Evolutionary conservation across 2,797 vertebrate genomes (phyloP).

Genomic region (Pseudopleuronectes americanus): DNA sequence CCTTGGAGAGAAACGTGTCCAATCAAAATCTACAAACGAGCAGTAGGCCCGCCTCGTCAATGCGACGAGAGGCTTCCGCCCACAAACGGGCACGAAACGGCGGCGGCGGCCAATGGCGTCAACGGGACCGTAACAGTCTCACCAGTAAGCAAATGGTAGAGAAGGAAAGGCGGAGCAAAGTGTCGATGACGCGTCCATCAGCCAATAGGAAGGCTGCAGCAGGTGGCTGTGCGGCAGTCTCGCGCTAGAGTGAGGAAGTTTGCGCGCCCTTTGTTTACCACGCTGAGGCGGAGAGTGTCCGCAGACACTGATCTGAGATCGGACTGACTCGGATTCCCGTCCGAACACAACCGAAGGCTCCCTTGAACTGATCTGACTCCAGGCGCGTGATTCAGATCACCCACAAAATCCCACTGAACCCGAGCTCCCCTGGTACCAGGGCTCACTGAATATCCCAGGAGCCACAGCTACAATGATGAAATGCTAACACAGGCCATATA

Average conservation of each 20-base stretch:
- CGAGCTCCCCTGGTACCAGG: background rate
- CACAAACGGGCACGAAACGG: conserved; percentile 58
- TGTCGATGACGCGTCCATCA: conserved; percentile 13
- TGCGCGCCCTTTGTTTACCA: conserved; percentile 84
- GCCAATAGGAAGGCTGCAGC: conserved; percentile 69
- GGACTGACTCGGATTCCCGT: conserved; percentile 24
- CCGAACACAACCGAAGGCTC: background rate
- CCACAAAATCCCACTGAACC: conserved; percentile 38
- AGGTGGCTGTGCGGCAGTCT: conserved; percentile 79
- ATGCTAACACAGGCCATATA: background rate
- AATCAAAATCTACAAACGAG: conserved; percentile 62
- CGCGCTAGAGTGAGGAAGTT: conserved; percentile 68
- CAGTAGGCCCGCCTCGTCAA: conserved; percentile 73
- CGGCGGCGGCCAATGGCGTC: conserved; percentile 62
- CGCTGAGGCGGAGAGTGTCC: conserved; percentile 33
- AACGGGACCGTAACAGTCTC: background rate
- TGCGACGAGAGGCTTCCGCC: conserved; percentile 64
- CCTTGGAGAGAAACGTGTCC: conserved; percentile 38
- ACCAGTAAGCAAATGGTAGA: conserved; percentile 55
- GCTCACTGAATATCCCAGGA: background rate
- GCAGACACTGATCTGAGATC: conserved; percentile 62
- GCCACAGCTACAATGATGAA: background rate
- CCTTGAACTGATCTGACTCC: conserved; percentile 45
- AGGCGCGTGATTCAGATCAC: conserved; percentile 56
- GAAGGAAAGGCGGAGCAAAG: background rate